Conservation (phyloP, 2,797 vertebrate species). For the Enteromius anoplus region DNA sequence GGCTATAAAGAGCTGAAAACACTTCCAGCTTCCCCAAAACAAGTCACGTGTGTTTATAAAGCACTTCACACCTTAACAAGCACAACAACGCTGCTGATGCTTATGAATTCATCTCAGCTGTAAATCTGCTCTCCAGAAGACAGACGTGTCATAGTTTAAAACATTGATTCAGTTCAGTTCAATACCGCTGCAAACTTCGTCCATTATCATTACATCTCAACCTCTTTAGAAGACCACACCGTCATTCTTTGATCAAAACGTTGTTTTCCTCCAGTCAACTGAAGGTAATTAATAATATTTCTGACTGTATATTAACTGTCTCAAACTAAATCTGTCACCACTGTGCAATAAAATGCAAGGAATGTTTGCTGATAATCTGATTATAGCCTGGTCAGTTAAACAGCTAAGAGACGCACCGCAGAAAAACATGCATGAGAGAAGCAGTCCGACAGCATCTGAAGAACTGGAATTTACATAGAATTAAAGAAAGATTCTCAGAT, state of each 20-base stretch:
- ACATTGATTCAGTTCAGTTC: background rate
- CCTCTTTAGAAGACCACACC: background rate
- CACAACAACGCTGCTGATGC: no score
- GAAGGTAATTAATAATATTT: background rate
- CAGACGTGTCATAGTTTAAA: background rate
- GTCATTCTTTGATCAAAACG: background rate
- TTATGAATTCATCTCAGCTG: background rate
- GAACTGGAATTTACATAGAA: slow-evolving; percentile 7
- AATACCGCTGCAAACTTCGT: background rate
- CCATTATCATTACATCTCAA: background rate
- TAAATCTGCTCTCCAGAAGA: background rate
- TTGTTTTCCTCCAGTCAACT: background rate
- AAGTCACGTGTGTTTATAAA: background rate
- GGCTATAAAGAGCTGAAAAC: background rate
- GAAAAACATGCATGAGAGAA: background rate
- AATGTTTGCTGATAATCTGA: background rate
- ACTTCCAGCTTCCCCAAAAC: background rate
- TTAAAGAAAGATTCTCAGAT: background rate
- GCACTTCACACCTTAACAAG: background rate
- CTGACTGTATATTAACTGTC: background rate
- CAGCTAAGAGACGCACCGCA: background rate
- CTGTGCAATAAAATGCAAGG: background rate
- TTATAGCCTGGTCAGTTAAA: background rate
- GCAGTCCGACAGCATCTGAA: background rate
- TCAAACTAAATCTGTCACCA: background rate